Percentiles rank a stretch among this genome's conserved stretches.
These are phyloP conservation scores for Spea multiplicata DNA, from an alignment of 2,113 vertebrate species.

Conservation along the genomic window DNA sequence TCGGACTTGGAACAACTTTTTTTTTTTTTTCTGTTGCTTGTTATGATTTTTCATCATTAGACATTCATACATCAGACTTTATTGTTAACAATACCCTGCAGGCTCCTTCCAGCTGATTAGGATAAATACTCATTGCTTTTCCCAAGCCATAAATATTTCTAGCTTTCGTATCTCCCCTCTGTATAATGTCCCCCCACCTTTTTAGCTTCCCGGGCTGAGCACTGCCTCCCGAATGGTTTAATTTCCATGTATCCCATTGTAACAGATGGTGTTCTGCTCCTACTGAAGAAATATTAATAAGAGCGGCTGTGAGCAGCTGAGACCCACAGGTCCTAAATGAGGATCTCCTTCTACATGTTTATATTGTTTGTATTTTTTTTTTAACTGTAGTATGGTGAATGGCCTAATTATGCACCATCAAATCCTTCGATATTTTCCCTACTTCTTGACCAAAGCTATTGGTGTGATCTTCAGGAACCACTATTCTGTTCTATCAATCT, in stretches of 20 bases:
- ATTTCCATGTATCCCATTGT: slow-evolving; percentile 19
- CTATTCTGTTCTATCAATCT: too few species aligned
- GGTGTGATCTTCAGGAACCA: too few species aligned
- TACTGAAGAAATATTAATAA: slow-evolving; percentile 33
- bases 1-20: neutral
- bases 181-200: neutral
- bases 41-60: neutral
- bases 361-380: neutral
- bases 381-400: too few species aligned
- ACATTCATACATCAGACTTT: neutral
- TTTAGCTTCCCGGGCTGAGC: neutral
- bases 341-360: neutral
- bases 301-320: slow-evolving; percentile 17
- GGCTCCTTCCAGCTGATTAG: slow-evolving; percentile 29
- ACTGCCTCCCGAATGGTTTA: neutral
- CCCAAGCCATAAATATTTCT: slow-evolving; percentile 34
- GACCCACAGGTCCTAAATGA: neutral
- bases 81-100: slow-evolving; percentile 26
- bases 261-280: slow-evolving; percentile 37
- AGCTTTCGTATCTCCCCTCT: slow-evolving; percentile 2
- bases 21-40: neutral
- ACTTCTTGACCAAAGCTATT: too few species aligned
- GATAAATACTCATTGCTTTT: slow-evolving; percentile 28
- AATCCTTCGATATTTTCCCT: too few species aligned
- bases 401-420: too few species aligned